Evolutionary conservation across 2,888 invertebrate genomes (phyloP), one percentile per base, ranked within the genome.

Genomic region (Drosophila gaucha): DNA sequence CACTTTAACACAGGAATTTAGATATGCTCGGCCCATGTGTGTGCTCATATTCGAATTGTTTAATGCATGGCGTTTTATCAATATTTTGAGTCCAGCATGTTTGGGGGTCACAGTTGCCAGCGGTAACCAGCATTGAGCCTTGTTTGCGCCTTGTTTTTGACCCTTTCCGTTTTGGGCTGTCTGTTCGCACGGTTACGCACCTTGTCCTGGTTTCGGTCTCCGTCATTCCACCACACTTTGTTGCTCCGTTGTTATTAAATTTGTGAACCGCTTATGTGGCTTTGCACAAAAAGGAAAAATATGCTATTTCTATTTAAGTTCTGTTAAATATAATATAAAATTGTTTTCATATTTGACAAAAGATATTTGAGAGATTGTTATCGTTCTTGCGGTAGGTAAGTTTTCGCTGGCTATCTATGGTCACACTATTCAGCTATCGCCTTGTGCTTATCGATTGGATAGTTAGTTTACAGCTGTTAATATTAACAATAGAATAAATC

Each of bases 1-100:
- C 69, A 95, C 94, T 92, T 94, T 95, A 12, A 96, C 88, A 89
- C 96, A 96, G 31, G 95, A 94, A 92, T 96, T 94, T 69, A 93
- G 94, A 91, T 95, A 96, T 49, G 94, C 94, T 85, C 95, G 94
- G 71, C 93, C 93, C 51, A 91, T 92, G 90, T 95, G 94, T 63
- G 92, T 91, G 62, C 91, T 89, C 93, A 93, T 93, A 16, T 43
- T 30, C 60, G 6, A 47, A 39, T 41, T 39, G 18, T 30, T 66
- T 43, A 75, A 55, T 52, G 44, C 52, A 55, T 43, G 60, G 50
- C 63, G 73, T 75, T 86, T 82, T 82, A 86, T 86, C 85, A 86
- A 84, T 85, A 83, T 65, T 72, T 60, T 39, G 54, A 41, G 49
- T 55, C n/a, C 39, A 55, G 12, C 55, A 18, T 39, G 38, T 67